phyloP scores from a whole-genome alignment of 92 coral and sea anemone genomes.

The Blastomussa wellsi region DNA sequence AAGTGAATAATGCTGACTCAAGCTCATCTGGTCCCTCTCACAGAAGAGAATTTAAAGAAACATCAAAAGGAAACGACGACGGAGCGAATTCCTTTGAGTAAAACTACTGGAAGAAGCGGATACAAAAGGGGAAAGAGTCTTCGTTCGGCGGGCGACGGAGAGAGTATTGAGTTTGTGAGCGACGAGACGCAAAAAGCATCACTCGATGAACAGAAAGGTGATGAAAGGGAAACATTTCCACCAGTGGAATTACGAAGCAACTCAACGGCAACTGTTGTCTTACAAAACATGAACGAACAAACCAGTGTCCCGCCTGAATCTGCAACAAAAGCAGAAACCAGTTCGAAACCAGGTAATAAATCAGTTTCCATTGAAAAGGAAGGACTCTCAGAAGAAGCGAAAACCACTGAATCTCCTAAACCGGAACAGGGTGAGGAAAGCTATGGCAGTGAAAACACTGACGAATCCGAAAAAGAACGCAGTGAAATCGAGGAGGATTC shows the following conservation, averaged over 20 bases:
- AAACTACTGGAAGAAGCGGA: conserved; percentile 11
- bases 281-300: conserved; percentile 9
- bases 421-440: neutral
- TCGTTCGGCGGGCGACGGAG: conserved; percentile 70
- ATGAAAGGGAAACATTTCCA: conserved; percentile 4
- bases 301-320: neutral
- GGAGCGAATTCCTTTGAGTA: neutral
- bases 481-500: conserved; percentile 51
- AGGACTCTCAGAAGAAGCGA: neutral
- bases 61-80: conserved; percentile 31
- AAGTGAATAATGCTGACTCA: conserved; percentile 30
- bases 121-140: conserved; percentile 10
- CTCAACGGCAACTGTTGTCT: neutral
- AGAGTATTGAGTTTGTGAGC: conserved; percentile 37
- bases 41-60: conserved; percentile 65
- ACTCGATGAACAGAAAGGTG: neutral
- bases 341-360: neutral
- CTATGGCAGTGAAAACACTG: neutral
- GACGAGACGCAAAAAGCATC: conserved; percentile 16
- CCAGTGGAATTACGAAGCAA: neutral
- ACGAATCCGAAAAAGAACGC: conserved; percentile 3
- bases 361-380: neutral
- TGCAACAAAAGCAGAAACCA: neutral
- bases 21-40: conserved; percentile 48
- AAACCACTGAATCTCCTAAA: neutral